Percentiles rank a stretch among this genome's conserved stretches.
Evolutionary conservation across 2,888 invertebrate species (phyloP).

Genomic region (Hypena proboscidalis): DNA sequence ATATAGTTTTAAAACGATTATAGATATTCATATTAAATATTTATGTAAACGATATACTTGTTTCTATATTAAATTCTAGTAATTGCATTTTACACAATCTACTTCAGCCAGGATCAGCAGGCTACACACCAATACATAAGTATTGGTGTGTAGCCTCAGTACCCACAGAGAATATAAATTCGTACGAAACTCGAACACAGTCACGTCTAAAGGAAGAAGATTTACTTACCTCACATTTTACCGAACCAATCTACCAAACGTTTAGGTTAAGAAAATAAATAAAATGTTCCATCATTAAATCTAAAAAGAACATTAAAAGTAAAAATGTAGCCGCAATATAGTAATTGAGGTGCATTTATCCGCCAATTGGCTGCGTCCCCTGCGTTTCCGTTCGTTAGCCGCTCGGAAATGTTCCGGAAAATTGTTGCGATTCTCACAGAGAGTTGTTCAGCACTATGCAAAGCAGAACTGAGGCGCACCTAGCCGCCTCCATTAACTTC

Average conservation of each 20-base stretch:
- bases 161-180: too few species aligned
- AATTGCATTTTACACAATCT: too few species aligned
- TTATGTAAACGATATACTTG: too few species aligned
- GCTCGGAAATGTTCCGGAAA: constrained; percentile 79
- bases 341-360: constrained; percentile 81
- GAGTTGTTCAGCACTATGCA: constrained; percentile 60
- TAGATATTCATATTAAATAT: too few species aligned
- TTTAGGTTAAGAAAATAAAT: constrained; percentile 41
- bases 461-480: constrained; percentile 56
- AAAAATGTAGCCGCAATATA: constrained; percentile 78
- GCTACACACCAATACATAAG: too few species aligned
- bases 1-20: too few species aligned
- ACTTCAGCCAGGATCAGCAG: too few species aligned
- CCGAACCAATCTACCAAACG: constrained; percentile 18
- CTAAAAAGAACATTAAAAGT: constrained; percentile 65
- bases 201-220: constrained; percentile 14
- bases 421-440: constrained; percentile 75
- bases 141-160: too few species aligned
- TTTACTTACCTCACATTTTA: constrained; percentile 12
- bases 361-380: constrained; percentile 79
- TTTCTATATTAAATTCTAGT: too few species aligned
- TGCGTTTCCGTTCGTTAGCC: constrained; percentile 81
- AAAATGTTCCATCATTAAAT: constrained; percentile 50
- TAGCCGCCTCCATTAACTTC: constrained; percentile 32
- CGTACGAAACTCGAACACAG: not conserved